Evolutionary conservation across 2,888 invertebrate species (phyloP), one percentile per base, ranked within the genome.

Genomic region (Conchocele bisecta): DNA sequence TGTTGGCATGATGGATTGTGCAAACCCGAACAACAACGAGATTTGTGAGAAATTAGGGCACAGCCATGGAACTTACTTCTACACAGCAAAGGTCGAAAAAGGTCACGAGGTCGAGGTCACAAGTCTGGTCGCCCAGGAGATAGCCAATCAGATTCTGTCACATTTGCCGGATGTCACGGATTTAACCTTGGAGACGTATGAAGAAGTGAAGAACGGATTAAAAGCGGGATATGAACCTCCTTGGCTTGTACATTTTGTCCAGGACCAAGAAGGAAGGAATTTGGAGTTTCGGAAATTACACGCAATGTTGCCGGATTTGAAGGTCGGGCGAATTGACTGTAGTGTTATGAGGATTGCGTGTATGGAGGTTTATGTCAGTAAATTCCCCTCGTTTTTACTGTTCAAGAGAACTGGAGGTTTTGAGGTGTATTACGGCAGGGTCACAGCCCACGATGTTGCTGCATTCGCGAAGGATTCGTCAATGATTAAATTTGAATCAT

Each of bases 371-470:
- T 89, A 92, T 72, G 86, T 93, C 44, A 82, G 85, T 46, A 92
- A 92, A 79, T 90, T 88, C 56, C 96, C 96, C 0, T 92, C 94
- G 17, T 95, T 96, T 93, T 94, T 94, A 15, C 92, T 95, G 6
- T 92, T 96, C 78, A 96, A 96, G 89, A 91, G 92, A 1, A 94
- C 94, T 24, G 96, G 96, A 3, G 95, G 94, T 0, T 95, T 95
- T 90, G 96, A 96, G 87, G 92, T 95, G 15, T 93, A 94, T 89
- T 94, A 94, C 88, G 95, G 91, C 24, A 87, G 94, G 76, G 92
- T 92, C 67, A 92, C 92, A 11, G 92, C 94, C 1, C 90, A 90
- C 75, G 91, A 92, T 72, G 85, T 92, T 1, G 89, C 91, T 29
- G 92, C 93, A n/a, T 95, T 95, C 91, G 94, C 94, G 13, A 91